A percentile compares a stretch with the other conserved stretches of the same genome.
phyloP scores from a whole-genome alignment of 1,140 invertebrate genomes.

The Pteromalus puparum region DNA sequence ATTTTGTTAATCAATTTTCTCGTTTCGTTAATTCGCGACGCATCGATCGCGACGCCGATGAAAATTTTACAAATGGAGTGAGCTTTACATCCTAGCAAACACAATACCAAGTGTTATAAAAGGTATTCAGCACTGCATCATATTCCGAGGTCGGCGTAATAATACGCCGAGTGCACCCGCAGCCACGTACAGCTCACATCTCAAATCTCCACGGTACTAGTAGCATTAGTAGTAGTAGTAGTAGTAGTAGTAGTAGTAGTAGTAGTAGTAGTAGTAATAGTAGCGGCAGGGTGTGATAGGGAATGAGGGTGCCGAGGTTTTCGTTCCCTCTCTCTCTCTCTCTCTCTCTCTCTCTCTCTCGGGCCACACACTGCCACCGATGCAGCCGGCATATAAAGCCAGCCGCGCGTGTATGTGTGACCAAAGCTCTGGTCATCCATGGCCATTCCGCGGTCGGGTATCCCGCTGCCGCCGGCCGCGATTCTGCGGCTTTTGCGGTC shows the following conservation, averaged over 20 bases:
- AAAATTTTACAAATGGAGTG: neutral
- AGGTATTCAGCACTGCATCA: neutral
- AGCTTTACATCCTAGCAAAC: neutral
- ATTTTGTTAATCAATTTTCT: constrained; percentile 10
- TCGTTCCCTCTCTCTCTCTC: constrained; percentile 21
- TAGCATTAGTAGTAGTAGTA: too few species aligned
- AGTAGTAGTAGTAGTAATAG: too few species aligned
- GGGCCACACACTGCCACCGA: neutral
- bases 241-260: too few species aligned
- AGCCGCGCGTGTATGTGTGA: constrained; percentile 31
- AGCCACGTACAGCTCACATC: neutral
- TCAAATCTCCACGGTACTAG: neutral
- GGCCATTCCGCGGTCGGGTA: constrained; percentile 64
- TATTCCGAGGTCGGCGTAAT: neutral
- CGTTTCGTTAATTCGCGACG: constrained; percentile 17
- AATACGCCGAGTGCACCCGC: neutral
- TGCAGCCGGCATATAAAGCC: neutral
- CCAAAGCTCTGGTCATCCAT: constrained; percentile 64
- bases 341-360: constrained; percentile 10
- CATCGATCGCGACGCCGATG: neutral
- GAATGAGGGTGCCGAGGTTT: neutral
- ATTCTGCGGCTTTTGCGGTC: constrained; percentile 65
- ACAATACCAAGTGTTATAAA: neutral
- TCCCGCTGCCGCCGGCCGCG: constrained; percentile 63
- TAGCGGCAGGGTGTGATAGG: neutral